Evolutionary conservation across 2,888 invertebrate genomes (phyloP), one percentile per base, ranked within the genome.

Genomic region (Apeira syringaria): DNA sequence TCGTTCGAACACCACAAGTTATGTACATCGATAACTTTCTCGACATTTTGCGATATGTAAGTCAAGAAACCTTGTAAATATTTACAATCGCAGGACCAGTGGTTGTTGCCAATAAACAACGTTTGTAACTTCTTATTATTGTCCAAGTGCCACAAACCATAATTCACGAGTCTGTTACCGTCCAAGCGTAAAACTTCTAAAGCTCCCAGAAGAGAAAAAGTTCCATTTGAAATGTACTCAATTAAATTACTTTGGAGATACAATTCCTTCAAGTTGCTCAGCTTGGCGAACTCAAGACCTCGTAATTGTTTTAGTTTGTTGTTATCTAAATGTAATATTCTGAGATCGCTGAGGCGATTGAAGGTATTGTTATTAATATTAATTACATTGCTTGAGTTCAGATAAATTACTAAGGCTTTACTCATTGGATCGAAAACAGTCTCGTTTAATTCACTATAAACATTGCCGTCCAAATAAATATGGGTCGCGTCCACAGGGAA

Each of bases 401-500:
- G 93, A 81, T 94, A 98, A 45, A 98, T 87, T 35, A 95, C 94
- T 44, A 94, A 90, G 90, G 82, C 81, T 64, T 71, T 83, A 59
- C 68, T 77, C 73, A 83, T 82, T 50, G 70, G 68, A 69, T 78
- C 68, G 59, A 88, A 86, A 72, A 81, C 74, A 68, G 86, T 80
- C 58, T 82, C 81, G 61, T 87, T 93, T 44, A 98, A 85, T 65
- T 95, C 94, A 32, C 93, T 94, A 64, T 98, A 92, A 69, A 95
- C 92, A 85, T 98, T 97, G 36, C 98, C 98, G 76, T 98, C 98
- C 64, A 98, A 87, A 80, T 97, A 97, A 45, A 98, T 93, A 76
- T 98, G 97, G 31, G 98, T 98, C 3, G 97, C 96, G 73, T 97
- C 97, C 92, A 95, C 94, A 5, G 98, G 98, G 66, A 98, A 94